These are phyloP conservation scores for Dromaius novaehollandiae DNA, from an alignment of 2,113 vertebrate genomes.

Conservation along the genomic window DNA sequence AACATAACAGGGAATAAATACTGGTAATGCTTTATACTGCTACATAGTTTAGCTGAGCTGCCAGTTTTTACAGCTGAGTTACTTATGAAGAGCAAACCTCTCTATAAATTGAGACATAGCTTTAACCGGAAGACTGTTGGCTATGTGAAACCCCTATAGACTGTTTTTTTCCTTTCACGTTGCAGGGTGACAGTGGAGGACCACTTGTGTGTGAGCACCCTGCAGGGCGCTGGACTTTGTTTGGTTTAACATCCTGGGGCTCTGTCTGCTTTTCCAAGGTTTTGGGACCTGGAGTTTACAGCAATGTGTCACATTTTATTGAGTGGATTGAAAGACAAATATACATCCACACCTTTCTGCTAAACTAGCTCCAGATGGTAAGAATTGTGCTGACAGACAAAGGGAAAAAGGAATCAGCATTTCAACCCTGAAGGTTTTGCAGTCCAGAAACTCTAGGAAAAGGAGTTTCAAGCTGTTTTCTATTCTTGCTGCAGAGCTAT, in stretches of 20 bases:
- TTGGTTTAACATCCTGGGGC: conserved; percentile 93
- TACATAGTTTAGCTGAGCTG: background rate
- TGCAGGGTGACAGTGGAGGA: conserved; percentile 91
- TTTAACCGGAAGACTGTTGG: background rate
- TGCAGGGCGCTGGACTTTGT: conserved; percentile 86
- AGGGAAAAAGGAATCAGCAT: background rate
- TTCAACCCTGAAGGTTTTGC: background rate
- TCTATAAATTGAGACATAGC: background rate
- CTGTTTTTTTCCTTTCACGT: background rate
- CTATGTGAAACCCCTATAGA: rapidly evolving
- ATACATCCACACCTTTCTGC: conserved; percentile 88
- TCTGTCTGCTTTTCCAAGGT: conserved; percentile 92
- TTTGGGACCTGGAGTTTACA: conserved; percentile 91
- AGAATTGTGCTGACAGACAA: background rate
- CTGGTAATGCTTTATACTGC: background rate
- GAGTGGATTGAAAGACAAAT: conserved; percentile 93
- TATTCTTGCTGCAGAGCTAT: background rate
- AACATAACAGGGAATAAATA: background rate
- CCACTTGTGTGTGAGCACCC: conserved; percentile 87
- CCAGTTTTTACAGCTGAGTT: background rate
- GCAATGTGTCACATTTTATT: conserved; percentile 90
- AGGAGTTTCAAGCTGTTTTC: background rate
- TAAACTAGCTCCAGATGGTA: conserved; percentile 62
- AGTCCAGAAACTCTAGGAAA: background rate
- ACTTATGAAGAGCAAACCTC: background rate